phyloP scores from a whole-genome alignment of 1,140 invertebrate species.

The Homalodisca vitripennis region DNA sequence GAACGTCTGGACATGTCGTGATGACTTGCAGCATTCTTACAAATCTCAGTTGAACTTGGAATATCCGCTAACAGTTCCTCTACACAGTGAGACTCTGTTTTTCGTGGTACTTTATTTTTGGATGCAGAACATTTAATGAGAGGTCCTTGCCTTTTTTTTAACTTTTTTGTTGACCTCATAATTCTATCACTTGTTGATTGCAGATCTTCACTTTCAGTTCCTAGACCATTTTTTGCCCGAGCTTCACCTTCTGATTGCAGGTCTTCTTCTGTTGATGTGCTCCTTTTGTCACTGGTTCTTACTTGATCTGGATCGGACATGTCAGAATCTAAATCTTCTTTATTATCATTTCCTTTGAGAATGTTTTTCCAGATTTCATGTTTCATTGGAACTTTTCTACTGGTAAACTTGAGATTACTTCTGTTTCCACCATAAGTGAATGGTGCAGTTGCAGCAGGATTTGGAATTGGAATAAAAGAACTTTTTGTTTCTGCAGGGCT shows the following conservation, averaged over 20 bases:
- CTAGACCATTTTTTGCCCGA: slow-evolving; percentile 21
- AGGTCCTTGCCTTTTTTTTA: background rate
- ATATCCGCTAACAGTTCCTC: background rate
- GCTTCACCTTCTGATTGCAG: slow-evolving; percentile 24
- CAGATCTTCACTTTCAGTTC: background rate
- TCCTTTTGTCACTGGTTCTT: slow-evolving; percentile 4
- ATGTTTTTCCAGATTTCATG: slow-evolving; percentile 9
- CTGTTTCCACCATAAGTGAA: slow-evolving; percentile 22
- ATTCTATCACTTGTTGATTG: background rate
- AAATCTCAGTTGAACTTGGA: background rate
- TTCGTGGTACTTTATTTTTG: background rate
- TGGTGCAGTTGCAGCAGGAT: slow-evolving; percentile 10
- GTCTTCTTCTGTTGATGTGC: slow-evolving; percentile 23
- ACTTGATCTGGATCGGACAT: slow-evolving; percentile 11
- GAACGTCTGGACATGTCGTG: slow-evolving; percentile 45
- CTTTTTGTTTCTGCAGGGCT: background rate
- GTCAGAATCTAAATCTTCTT: slow-evolving; percentile 21
- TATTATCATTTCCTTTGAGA: slow-evolving; percentile 3
- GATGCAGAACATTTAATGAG: background rate
- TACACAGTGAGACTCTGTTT: background rate
- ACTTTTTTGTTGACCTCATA: background rate
- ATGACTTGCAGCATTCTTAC: background rate
- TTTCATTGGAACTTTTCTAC: background rate
- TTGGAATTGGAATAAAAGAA: slow-evolving; percentile 24
- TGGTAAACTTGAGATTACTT: background rate